Base-by-base conservation (phyloP, 2,797 vertebrate species). In the Amazona ochrocephala region DNA sequence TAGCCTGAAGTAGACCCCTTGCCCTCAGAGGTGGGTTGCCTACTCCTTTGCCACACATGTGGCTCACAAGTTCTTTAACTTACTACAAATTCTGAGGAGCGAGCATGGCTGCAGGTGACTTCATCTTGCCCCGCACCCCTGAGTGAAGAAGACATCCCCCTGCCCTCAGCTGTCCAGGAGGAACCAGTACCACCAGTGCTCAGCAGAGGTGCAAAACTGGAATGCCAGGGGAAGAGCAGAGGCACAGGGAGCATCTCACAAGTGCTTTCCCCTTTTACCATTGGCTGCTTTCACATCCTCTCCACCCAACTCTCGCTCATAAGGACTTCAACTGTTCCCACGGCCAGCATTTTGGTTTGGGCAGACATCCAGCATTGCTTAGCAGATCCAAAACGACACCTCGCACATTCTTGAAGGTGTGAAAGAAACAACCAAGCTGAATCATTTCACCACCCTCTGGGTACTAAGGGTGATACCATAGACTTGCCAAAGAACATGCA, bases 341-440 rank as follows among this genome's bases (percentile, higher is more conserved):
- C 1, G 24, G 74, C 91, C 94, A 91, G 85, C 37, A 0, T 70
- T 90, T 91, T 84, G 89, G 80, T 79, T 96, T 95, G 85, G 95
- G 93, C 95, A 96, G 65, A 16, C 74, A 84, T 93, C 96, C 95
- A 96, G 94, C 77, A 87, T 82, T 15, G 22, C 95, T 94, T 95
- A 90, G 91, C 80, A 92, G 87, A 91, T 92, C 91, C 89, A 84
- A 65, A 96, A 96, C 1, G 64, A 93, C 85, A 90, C 71, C 83
- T 96, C 94, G 74, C 93, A 94, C 80, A 68, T 96, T 96, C 95
- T 90, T 77, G 71, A 94, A 93, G 51, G 90, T 95, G 90, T 89
- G 94, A 96, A 96, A 96, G 95, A 97, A 96, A 96, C 87, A 95
- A 74, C 87, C 95, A 96, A 95, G 89, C 94, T 93, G 95, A 95